These are phyloP conservation scores for Trinectes maculatus DNA, from an alignment of 2,113 vertebrate species.

Conservation along the genomic window DNA sequence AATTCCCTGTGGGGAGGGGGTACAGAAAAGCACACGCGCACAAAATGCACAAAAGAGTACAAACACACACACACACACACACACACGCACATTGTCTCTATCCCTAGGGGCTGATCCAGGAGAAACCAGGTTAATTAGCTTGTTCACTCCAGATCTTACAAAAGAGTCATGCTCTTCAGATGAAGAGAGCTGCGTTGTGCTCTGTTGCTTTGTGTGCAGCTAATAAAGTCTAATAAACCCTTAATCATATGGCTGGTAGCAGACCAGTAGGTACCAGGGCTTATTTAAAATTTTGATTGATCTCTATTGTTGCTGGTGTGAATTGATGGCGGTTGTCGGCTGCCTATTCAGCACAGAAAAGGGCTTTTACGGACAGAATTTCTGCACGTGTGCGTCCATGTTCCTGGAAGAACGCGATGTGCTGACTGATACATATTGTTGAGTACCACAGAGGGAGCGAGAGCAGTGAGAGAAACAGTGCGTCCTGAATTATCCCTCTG, in stretches of 20 bases:
- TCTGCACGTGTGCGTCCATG: not conserved
- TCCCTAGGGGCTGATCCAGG: conserved; percentile 83
- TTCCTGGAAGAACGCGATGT: conserved; percentile 4
- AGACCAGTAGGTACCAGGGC: conserved; percentile 56
- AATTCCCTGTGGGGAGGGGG: conserved; percentile 44
- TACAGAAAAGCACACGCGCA: conserved; percentile 34
- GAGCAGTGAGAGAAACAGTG: conserved; percentile 27
- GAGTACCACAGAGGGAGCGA: conserved; percentile 15
- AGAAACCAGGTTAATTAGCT: conserved; percentile 90
- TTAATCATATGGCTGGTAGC: conserved; percentile 59
- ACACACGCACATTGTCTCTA: conserved; percentile 55
- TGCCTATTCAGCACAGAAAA: conserved; percentile 26
- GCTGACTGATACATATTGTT: conserved; percentile 24
- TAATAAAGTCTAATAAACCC: conserved; percentile 69
- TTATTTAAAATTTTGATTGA: conserved; percentile 65
- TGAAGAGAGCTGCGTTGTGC: conserved; percentile 69
- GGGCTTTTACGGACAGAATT: not conserved
- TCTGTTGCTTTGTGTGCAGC: conserved; percentile 61
- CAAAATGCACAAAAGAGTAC: not conserved
- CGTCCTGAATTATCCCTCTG: conserved; percentile 63
- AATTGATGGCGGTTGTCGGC: conserved; percentile 49
- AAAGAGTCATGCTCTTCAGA: conserved; percentile 66
- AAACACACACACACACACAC: conserved; percentile 14
- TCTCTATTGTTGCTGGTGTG: conserved; percentile 50
- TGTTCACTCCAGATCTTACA: conserved; percentile 80